These are phyloP conservation scores for Crossaster papposus DNA, from an alignment of 53 echinoderm and acorn worm species.

Conservation along the genomic window DNA sequence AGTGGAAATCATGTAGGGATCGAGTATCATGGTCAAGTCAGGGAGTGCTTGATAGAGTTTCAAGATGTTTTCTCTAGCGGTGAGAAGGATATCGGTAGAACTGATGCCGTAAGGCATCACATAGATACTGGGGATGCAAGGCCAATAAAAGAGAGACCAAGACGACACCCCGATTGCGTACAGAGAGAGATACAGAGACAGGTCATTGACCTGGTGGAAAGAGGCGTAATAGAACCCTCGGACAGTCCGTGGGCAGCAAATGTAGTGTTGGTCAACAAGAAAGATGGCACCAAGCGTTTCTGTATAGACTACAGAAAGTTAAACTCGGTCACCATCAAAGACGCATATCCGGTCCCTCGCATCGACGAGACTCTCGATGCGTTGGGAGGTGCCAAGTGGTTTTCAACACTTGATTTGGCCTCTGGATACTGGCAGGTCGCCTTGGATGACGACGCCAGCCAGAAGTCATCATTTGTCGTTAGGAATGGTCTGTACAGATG, in stretches of 20 bases:
- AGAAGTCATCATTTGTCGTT: constrained; percentile 18
- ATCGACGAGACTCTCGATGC: constrained; percentile 12
- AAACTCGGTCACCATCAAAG: constrained; percentile 21
- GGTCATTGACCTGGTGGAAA: constrained; percentile 34
- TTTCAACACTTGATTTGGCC: not conserved
- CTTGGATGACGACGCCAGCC: constrained; percentile 28
- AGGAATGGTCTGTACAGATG: constrained; percentile 46
- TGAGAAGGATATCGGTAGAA: constrained; percentile 61
- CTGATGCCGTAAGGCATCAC: constrained; percentile 64
- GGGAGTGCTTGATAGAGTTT: constrained; percentile 29
- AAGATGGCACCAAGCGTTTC: constrained; percentile 31
- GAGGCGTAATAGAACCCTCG: constrained; percentile 53
- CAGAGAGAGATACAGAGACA: constrained; percentile 53
- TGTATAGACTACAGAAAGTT: constrained; percentile 36
- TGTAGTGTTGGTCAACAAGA: constrained; percentile 54
- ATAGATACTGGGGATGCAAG: constrained; percentile 60
- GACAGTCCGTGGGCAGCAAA: constrained; percentile 68
- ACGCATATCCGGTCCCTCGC: not conserved
- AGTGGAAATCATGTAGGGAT: not conserved
- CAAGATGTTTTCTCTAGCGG: constrained; percentile 60
- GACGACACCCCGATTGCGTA: constrained; percentile 48
- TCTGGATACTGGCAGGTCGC: constrained; percentile 22
- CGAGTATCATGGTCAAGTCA: not conserved
- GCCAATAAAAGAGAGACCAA: constrained; percentile 60
- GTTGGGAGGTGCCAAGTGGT: constrained; percentile 9